Evolutionary conservation across 2,113 vertebrate genomes (phyloP).

Genomic region (Onychostruthus taczanowskii): DNA sequence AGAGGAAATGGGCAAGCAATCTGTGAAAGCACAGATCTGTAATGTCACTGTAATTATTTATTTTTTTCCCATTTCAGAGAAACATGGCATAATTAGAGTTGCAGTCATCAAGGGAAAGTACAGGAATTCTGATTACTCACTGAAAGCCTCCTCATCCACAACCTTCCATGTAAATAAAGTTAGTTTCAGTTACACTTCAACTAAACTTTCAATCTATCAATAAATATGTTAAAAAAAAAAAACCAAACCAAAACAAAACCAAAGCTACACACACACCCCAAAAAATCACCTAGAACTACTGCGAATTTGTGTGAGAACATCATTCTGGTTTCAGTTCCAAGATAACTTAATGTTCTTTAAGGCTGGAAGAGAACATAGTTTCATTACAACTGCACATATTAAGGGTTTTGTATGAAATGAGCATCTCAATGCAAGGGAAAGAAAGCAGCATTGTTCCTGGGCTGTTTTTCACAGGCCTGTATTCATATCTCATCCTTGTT

Average conservation of each 20-base stretch:
- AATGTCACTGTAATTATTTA: not conserved
- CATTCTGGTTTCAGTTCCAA: not conserved
- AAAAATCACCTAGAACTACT: not conserved
- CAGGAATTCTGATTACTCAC: not conserved
- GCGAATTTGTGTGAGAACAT: slow-evolving; percentile 5
- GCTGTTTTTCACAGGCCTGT: slow-evolving; percentile 81
- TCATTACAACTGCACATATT: not conserved
- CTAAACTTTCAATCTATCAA: not conserved
- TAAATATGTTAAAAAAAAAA: not conserved
- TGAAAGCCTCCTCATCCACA: not conserved
- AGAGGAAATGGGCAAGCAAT: not conserved
- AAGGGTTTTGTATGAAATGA: slow-evolving; percentile 64
- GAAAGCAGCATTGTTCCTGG: slow-evolving; percentile 83
- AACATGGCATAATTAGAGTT: not conserved
- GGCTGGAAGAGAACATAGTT: not conserved
- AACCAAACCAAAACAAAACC: not conserved
- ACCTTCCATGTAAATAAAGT: not conserved
- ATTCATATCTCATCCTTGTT: slow-evolving; percentile 91
- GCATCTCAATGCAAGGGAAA: slow-evolving; percentile 57
- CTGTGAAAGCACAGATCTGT: not conserved
- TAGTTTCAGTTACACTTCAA: not conserved
- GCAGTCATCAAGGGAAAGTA: not conserved
- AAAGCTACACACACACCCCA: not conserved
- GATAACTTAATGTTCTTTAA: slow-evolving; percentile 8
- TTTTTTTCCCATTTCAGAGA: not conserved